Conservation (phyloP, 2,888 invertebrate species). For the Morpho achilles region DNA sequence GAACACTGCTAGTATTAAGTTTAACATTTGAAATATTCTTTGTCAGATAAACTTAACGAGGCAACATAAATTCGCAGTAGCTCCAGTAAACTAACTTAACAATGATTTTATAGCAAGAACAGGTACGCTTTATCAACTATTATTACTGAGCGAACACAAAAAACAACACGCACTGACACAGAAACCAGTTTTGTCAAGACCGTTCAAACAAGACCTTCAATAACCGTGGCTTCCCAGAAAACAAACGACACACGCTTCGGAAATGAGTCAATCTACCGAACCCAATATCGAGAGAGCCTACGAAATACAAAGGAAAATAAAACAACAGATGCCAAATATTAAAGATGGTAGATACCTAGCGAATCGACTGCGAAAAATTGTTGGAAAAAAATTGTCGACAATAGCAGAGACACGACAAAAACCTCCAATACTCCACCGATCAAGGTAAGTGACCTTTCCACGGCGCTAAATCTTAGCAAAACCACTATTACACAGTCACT, state of each 20-base stretch:
- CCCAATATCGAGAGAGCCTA: constrained; percentile 14
- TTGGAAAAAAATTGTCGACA: constrained; percentile 23
- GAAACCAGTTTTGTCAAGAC: constrained; percentile 21
- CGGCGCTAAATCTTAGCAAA: constrained; percentile 67
- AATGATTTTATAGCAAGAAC: too few relatives aligned
- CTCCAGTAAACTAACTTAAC: too few relatives aligned
- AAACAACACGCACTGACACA: constrained; percentile 14
- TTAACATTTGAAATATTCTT: not conserved
- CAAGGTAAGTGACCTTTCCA: constrained; percentile 75
- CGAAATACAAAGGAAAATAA: constrained; percentile 1
- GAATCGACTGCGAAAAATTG: constrained; percentile 7
- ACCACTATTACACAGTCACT: constrained; percentile 63
- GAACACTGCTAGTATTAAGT: not conserved
- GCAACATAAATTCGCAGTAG: too few relatives aligned
- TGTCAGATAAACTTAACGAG: too few relatives aligned
- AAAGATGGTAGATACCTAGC: constrained; percentile 1
- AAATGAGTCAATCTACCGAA: constrained; percentile 24
- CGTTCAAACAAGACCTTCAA: constrained; percentile 21
- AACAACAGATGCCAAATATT: not conserved
- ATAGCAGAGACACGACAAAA: constrained; percentile 20
- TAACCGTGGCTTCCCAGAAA: constrained; percentile 26
- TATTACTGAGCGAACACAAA: constrained; percentile 9
- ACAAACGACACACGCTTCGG: constrained; percentile 20
- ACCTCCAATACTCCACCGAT: constrained; percentile 41
- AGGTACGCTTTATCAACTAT: not conserved